Conservation (phyloP, 2,888 invertebrate genomes). For the Salticus scenicus region DNA sequence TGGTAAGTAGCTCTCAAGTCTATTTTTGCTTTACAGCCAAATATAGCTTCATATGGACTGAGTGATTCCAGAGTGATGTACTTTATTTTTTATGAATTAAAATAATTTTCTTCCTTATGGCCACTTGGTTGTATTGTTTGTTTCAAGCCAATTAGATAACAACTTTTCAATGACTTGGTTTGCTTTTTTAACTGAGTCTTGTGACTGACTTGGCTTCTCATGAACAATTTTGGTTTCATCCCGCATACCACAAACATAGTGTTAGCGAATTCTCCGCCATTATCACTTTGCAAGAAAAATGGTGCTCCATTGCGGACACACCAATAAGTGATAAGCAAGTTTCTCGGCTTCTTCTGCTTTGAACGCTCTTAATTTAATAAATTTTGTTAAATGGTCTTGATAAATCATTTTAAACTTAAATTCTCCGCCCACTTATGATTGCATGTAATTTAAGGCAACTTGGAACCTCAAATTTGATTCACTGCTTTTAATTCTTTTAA, state of each 20-base stretch:
- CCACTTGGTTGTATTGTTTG: conserved; percentile 52
- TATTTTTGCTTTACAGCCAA: conserved; percentile 38
- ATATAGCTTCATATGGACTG: conserved; percentile 42
- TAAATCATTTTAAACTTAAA: conserved; percentile 15
- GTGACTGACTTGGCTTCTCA: conserved; percentile 24
- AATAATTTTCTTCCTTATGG: conserved; percentile 62
- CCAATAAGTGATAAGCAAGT: conserved; percentile 47
- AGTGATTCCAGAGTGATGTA: conserved; percentile 47
- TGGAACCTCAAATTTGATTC: neutral
- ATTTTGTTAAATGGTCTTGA: conserved; percentile 13
- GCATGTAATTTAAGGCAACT: neutral
- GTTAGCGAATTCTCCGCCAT: conserved; percentile 64
- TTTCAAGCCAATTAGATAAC: conserved; percentile 42
- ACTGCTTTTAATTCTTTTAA: neutral
- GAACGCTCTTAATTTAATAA: neutral
- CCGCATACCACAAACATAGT: conserved; percentile 18
- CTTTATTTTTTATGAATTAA: conserved; percentile 53
- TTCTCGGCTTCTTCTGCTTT: conserved; percentile 59
- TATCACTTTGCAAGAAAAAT: conserved; percentile 65
- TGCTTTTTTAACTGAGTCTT: conserved; percentile 33
- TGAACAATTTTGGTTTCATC: conserved; percentile 27
- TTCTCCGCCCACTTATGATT: neutral
- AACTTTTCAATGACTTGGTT: conserved; percentile 50
- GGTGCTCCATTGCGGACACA: conserved; percentile 54
- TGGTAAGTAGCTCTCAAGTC: conserved; percentile 15